Percentiles rank a stretch among this genome's conserved stretches.
Evolutionary conservation across 2,888 invertebrate species (phyloP).

Genomic region (Acleris laterana): DNA sequence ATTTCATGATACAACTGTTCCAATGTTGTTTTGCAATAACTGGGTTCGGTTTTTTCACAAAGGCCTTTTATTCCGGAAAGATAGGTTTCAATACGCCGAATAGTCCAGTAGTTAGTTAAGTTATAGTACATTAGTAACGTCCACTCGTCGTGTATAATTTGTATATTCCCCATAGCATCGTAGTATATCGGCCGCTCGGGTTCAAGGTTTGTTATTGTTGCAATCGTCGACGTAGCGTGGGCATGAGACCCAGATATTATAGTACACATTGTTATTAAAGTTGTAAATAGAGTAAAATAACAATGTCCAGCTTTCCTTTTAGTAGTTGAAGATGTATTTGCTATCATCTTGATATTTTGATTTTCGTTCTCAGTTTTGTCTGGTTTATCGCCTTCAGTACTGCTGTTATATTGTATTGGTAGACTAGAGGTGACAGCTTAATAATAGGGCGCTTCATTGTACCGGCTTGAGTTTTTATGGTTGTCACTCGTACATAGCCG

Average conservation of each 20-base stretch:
- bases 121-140: slow-evolving; percentile 27
- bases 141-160: slow-evolving; percentile 37
- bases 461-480: slow-evolving; percentile 12
- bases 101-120: slow-evolving; percentile 37
- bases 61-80: slow-evolving; percentile 1
- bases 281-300: slow-evolving; percentile 6
- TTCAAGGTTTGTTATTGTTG: slow-evolving; percentile 30
- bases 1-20: slow-evolving; percentile 24
- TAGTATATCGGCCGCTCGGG: slow-evolving; percentile 33
- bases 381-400: background rate
- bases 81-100: slow-evolving; percentile 17
- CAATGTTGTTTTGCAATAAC: slow-evolving; percentile 28
- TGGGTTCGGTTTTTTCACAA: slow-evolving; percentile 22
- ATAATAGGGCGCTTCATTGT: slow-evolving; percentile 13
- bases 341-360: no score
- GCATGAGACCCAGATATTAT: background rate
- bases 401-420: background rate
- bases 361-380: no score
- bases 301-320: background rate
- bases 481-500: no score
- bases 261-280: background rate
- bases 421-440: slow-evolving; percentile 20
- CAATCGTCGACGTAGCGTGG: background rate
- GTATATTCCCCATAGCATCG: slow-evolving; percentile 32
- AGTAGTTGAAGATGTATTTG: background rate